phyloP scores from a whole-genome alignment of 2,888 invertebrate species.

The Xestia sexstrigata region DNA sequence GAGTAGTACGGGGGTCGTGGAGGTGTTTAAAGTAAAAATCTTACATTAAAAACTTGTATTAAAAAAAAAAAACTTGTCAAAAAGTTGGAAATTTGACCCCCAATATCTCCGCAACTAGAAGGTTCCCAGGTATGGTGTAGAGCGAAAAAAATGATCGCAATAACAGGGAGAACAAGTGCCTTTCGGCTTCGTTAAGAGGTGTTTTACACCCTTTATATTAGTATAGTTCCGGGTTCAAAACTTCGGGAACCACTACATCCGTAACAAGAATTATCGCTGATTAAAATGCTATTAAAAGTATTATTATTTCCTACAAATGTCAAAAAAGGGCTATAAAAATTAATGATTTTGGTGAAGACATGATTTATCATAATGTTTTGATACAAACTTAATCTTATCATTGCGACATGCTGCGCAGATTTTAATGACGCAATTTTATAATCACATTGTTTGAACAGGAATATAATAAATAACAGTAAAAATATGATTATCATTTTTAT shows the following conservation, averaged over 20 bases:
- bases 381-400: background rate
- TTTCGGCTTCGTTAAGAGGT: too few species aligned
- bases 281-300: background rate
- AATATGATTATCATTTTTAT: slow-evolving; percentile 4
- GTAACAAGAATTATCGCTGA: background rate
- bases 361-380: slow-evolving; percentile 25
- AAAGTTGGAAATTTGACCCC: too few species aligned
- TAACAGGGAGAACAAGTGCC: too few species aligned
- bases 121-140: too few species aligned
- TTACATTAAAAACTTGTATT: too few species aligned
- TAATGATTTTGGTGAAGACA: background rate
- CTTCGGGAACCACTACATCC: background rate
- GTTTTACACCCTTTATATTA: too few species aligned
- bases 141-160: too few species aligned
- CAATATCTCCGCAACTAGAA: too few species aligned
- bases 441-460: slow-evolving; percentile 8
- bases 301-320: background rate
- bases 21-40: too few species aligned
- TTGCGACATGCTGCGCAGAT: slow-evolving; percentile 4
- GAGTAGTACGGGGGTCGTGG: too few species aligned
- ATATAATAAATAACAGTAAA: slow-evolving; percentile 18
- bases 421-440: slow-evolving; percentile 20
- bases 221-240: too few species aligned
- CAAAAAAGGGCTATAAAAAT: slow-evolving; percentile 1
- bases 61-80: too few species aligned